Evolutionary conservation across 2,797 vertebrate genomes (phyloP).

Genomic region (Gambelia wislizenii): DNA sequence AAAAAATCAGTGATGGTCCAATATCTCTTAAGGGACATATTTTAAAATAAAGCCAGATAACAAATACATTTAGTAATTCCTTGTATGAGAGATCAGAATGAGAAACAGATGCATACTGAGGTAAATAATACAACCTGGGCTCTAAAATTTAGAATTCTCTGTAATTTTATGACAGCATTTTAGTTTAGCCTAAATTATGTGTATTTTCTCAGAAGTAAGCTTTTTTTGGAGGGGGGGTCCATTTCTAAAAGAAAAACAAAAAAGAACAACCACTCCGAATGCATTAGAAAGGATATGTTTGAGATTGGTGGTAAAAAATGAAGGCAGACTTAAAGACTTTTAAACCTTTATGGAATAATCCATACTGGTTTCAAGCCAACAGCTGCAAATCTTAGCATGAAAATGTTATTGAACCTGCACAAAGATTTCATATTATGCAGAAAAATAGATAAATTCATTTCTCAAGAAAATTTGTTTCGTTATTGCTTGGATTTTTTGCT

Average conservation of each 20-base stretch:
- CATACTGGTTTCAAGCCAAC: background rate
- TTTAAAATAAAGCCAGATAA: background rate
- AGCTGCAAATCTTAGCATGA: slow-evolving; percentile 3
- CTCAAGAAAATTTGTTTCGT: slow-evolving; percentile 4
- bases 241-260: background rate
- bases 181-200: background rate
- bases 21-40: background rate
- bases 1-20: background rate
- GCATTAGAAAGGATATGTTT: background rate
- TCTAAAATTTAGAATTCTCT: background rate
- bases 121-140: background rate
- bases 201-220: background rate
- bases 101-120: background rate
- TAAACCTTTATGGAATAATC: background rate
- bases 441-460: slow-evolving; percentile 6
- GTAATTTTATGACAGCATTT: background rate
- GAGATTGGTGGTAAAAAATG: background rate
- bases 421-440: background rate
- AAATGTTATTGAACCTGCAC: background rate
- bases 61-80: background rate
- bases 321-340: background rate
- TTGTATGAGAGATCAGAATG: background rate
- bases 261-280: background rate
- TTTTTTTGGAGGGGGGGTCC: background rate
- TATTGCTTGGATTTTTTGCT: slow-evolving; percentile 13